These are phyloP conservation scores for Zaprionus ghesquierei DNA, from an alignment of 1,140 invertebrate genomes.

Conservation along the genomic window DNA sequence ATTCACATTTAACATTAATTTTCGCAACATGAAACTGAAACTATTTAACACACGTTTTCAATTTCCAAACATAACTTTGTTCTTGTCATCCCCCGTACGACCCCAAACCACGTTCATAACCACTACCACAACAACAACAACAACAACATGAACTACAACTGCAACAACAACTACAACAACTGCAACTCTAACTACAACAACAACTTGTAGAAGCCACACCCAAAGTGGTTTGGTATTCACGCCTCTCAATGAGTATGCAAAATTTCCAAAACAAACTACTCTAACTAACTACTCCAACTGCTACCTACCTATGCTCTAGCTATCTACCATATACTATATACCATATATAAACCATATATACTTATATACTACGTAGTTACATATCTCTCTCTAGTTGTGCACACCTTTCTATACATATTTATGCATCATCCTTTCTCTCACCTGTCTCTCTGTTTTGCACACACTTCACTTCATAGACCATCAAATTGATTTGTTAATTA, in stretches of 20 bases:
- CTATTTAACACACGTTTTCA: slow-evolving; percentile 26
- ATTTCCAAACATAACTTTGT: slow-evolving; percentile 39
- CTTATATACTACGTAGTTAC: not conserved
- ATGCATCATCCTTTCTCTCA: not conserved
- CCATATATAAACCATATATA: not conserved
- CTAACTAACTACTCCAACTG: slow-evolving; percentile 31
- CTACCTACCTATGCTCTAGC: slow-evolving; percentile 17
- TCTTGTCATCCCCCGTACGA: slow-evolving; percentile 33
- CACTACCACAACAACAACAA: slow-evolving; percentile 32
- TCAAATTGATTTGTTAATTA: slow-evolving; percentile 62
- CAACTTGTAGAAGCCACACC: slow-evolving; percentile 66
- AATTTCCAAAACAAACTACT: slow-evolving; percentile 64
- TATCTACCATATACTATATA: slow-evolving; percentile 5
- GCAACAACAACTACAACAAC: slow-evolving; percentile 18
- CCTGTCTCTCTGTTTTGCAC: not conserved
- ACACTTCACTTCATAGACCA: slow-evolving; percentile 29
- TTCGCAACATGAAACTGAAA: slow-evolving; percentile 4
- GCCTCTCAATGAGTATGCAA: slow-evolving; percentile 82
- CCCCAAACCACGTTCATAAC: slow-evolving; percentile 29
- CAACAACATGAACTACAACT: slow-evolving; percentile 12
- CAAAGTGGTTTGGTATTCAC: slow-evolving; percentile 82
- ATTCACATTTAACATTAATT: slow-evolving; percentile 22
- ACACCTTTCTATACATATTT: not conserved
- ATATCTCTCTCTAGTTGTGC: slow-evolving; percentile 21
- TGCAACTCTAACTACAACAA: slow-evolving; percentile 26